Conservation (phyloP, 2,888 invertebrate genomes). For the Bruchidius siliquastri region DNA sequence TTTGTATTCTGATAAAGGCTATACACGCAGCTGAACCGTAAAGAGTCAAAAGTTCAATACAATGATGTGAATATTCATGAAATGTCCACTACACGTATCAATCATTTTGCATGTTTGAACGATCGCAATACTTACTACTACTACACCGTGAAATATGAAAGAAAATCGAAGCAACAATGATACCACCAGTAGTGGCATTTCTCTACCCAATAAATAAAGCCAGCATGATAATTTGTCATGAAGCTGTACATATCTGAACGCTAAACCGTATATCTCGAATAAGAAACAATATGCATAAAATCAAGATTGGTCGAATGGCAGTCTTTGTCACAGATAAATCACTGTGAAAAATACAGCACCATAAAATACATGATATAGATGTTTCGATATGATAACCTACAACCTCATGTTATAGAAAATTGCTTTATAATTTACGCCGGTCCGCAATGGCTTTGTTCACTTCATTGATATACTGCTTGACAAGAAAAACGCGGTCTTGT, state of each 20-base stretch:
- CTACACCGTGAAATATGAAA: too few relatives aligned
- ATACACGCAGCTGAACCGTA: too few relatives aligned
- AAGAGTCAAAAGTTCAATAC: too few relatives aligned
- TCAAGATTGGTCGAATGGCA: slow-evolving; percentile 23
- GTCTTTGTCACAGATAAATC: slow-evolving; percentile 26
- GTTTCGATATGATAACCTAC: slow-evolving; percentile 31
- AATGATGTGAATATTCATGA: too few relatives aligned
- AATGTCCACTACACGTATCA: too few relatives aligned
- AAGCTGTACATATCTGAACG: neutral
- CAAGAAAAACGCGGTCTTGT: too few relatives aligned
- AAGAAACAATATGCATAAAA: slow-evolving; percentile 10
- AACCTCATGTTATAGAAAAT: slow-evolving; percentile 30
- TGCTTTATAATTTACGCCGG: slow-evolving; percentile 31
- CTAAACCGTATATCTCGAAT: slow-evolving; percentile 11
- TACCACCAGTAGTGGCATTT: neutral
- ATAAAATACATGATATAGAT: slow-evolving; percentile 30
- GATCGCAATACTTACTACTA: too few relatives aligned
- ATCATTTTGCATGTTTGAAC: too few relatives aligned
- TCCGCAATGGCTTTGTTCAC: neutral
- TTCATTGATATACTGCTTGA: neutral
- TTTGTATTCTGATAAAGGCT: too few relatives aligned
- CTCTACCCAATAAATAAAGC: neutral
- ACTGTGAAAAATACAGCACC: slow-evolving; percentile 23
- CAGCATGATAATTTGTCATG: neutral
- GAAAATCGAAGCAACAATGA: neutral